Conservation (phyloP, 2,888 invertebrate species). For the Protophormia terraenovae region DNA sequence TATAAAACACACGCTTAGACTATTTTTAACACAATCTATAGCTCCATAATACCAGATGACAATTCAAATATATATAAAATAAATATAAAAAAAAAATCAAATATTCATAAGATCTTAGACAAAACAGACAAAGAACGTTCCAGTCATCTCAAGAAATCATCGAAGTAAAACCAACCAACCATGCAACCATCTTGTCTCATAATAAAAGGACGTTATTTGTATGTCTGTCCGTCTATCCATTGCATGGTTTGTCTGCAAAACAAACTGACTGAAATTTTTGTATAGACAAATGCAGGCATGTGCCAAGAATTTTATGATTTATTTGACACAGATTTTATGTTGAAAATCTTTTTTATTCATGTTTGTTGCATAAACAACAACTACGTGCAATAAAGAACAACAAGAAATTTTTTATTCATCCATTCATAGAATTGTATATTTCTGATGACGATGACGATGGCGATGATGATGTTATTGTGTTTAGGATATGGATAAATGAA, state of each 20-base stretch:
- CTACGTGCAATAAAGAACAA: slow-evolving; percentile 4
- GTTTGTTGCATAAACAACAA: slow-evolving; percentile 12
- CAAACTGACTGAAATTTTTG: slow-evolving; percentile 10
- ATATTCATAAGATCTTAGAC: slow-evolving; percentile 54
- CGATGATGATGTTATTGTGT: not conserved
- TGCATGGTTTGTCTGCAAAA: not conserved
- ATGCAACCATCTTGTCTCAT: not conserved
- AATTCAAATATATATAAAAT: slow-evolving; percentile 43
- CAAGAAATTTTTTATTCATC: not conserved
- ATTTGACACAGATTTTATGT: slow-evolving; percentile 76
- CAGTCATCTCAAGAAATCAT: slow-evolving; percentile 29
- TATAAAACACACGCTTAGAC: slow-evolving; percentile 3
- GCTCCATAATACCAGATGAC: slow-evolving; percentile 39
- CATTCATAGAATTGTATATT: slow-evolving; percentile 7
- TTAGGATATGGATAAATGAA: slow-evolving; percentile 63
- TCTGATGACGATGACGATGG: not conserved
- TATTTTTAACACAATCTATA: slow-evolving; percentile 40
- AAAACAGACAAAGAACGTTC: slow-evolving; percentile 7
- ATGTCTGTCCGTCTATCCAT: not conserved
- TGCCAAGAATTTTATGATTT: slow-evolving; percentile 76
- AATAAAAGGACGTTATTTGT: slow-evolving; percentile 51
- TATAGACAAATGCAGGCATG: slow-evolving; percentile 67
- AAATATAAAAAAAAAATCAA: slow-evolving; percentile 50
- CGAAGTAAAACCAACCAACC: not conserved
- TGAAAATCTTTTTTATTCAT: slow-evolving; percentile 16